Evolutionary conservation across 1,140 invertebrate species (phyloP).

Genomic region (Tetramorium simillimum): DNA sequence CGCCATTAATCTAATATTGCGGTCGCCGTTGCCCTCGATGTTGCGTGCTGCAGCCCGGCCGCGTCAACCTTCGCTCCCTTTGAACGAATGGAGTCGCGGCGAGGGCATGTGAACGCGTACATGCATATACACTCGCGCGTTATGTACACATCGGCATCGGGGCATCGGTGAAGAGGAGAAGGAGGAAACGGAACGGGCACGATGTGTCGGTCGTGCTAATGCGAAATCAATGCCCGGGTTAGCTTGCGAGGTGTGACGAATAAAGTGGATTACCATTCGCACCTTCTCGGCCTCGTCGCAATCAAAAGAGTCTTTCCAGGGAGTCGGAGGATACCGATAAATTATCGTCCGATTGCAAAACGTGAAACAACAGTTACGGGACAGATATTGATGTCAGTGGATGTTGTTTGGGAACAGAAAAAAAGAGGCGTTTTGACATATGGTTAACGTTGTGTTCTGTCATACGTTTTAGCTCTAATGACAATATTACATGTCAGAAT

Average conservation of each 20-base stretch:
- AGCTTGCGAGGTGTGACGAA: slow-evolving; percentile 67
- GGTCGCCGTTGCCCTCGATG: slow-evolving; percentile 74
- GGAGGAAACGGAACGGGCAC: slow-evolving; percentile 46
- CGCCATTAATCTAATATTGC: slow-evolving; percentile 79
- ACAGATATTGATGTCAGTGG: slow-evolving; percentile 8
- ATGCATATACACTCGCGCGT: neutral
- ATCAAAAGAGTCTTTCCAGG: slow-evolving; percentile 57
- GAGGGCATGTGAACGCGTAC: slow-evolving; percentile 37
- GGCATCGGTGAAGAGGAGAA: neutral
- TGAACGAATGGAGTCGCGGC: slow-evolving; percentile 58
- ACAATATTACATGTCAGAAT: neutral
- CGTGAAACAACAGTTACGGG: neutral
- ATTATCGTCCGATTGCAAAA: slow-evolving; percentile 12
- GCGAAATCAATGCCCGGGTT: slow-evolving; percentile 75
- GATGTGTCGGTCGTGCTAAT: slow-evolving; percentile 66
- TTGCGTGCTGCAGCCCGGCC: slow-evolving; percentile 74
- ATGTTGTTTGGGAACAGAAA: neutral
- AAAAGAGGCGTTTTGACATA: neutral
- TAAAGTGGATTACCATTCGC: slow-evolving; percentile 73
- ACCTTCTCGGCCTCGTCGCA: slow-evolving; percentile 39
- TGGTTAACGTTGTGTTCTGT: slow-evolving; percentile 3
- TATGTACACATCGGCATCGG: slow-evolving; percentile 30
- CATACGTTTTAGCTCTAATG: slow-evolving; percentile 17
- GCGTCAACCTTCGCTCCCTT: slow-evolving; percentile 62
- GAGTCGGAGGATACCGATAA: slow-evolving; percentile 19